These are phyloP conservation scores for Lepilemur septentrionalis DNA, from an alignment of 2,797 vertebrate genomes.

Conservation along the genomic window DNA sequence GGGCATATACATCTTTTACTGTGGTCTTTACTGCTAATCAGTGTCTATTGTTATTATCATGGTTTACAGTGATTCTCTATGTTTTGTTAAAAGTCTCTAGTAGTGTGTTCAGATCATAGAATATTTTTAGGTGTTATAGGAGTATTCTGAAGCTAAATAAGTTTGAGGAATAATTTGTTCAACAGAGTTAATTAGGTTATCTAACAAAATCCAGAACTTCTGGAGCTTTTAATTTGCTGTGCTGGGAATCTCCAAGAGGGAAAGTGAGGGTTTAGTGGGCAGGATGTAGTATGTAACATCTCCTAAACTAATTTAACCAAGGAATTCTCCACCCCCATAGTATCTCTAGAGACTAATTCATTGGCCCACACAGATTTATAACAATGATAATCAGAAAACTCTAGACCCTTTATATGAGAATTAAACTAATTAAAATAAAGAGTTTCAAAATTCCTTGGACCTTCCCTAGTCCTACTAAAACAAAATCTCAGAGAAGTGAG, in stretches of 20 bases:
- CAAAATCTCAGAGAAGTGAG: background rate
- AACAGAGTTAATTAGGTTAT: background rate
- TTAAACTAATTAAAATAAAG: background rate
- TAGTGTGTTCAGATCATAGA: background rate
- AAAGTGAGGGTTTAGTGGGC: background rate
- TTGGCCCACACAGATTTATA: background rate
- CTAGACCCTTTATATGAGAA: background rate
- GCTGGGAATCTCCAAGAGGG: background rate
- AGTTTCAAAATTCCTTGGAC: background rate
- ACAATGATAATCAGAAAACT: background rate
- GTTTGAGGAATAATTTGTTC: constrained; percentile 1
- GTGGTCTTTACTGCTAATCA: background rate
- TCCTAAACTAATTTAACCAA: background rate
- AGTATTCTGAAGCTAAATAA: constrained; percentile 4
- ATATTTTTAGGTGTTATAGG: constrained; percentile 1
- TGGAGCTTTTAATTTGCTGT: constrained; percentile 19
- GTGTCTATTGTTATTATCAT: background rate
- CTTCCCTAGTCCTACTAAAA: background rate
- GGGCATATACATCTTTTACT: background rate
- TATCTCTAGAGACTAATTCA: background rate
- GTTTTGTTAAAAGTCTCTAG: background rate
- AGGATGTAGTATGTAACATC: background rate
- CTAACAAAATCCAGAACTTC: constrained; percentile 25
- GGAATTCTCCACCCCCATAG: background rate
- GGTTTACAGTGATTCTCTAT: background rate